Evolutionary conservation across 2,888 invertebrate species (phyloP).

Genomic region (Ectemnius lituratus): DNA sequence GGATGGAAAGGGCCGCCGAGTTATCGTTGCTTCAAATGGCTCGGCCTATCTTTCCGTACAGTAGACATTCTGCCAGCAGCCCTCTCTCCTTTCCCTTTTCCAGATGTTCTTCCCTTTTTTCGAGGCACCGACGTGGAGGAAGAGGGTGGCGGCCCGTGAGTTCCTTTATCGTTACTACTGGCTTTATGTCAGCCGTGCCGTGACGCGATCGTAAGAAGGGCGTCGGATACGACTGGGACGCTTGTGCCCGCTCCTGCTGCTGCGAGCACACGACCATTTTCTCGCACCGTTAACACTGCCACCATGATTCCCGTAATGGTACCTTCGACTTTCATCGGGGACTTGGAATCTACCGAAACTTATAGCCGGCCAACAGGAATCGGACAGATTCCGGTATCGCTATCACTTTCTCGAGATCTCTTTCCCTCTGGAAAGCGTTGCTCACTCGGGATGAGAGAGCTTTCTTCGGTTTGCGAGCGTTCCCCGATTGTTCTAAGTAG

Average conservation of each 20-base stretch:
- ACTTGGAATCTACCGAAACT: neutral
- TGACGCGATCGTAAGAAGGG: conserved; percentile 11
- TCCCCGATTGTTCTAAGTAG: too few relatives aligned
- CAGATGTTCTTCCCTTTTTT: conserved; percentile 8
- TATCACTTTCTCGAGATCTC: conserved; percentile 2
- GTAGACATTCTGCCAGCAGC: neutral
- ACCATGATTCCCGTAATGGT: neutral
- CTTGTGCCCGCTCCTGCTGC: neutral
- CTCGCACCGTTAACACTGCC: neutral
- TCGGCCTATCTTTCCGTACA: neutral
- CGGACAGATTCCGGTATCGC: conserved; percentile 1
- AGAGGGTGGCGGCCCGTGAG: conserved; percentile 1
- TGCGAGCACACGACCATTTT: neutral
- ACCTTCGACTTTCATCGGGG: too few relatives aligned
- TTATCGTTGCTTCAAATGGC: conserved; percentile 20
- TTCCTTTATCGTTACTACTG: conserved; percentile 35
- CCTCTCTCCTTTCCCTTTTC: conserved; percentile 23
- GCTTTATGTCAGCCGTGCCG: conserved; percentile 26
- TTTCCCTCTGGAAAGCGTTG: neutral
- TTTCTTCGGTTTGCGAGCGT: too few relatives aligned
- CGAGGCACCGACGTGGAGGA: neutral
- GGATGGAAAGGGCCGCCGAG: conserved; percentile 26
- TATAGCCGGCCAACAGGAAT: neutral
- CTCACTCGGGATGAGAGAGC: conserved; percentile 8
- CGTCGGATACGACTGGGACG: neutral